Conservation (phyloP, 2,888 invertebrate genomes). For the Phymatocera aterrima region DNA sequence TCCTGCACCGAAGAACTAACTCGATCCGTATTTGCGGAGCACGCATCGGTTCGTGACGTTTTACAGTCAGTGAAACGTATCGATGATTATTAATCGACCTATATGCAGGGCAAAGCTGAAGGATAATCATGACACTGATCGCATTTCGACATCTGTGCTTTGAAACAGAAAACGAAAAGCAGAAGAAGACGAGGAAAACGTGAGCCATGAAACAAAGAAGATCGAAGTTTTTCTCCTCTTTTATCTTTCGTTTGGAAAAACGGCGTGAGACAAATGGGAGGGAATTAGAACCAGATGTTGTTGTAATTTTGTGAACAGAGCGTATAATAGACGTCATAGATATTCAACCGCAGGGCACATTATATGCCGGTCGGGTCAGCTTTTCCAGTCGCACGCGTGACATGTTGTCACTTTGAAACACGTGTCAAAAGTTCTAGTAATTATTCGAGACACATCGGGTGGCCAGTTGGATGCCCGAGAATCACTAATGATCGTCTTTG, state of each 20-base stretch:
- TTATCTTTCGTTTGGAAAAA: neutral
- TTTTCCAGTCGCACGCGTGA: conserved; percentile 10
- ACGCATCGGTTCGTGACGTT: too few species aligned
- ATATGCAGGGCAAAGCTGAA: too few species aligned
- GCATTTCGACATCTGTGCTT: too few species aligned
- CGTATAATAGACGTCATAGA: conserved; percentile 20
- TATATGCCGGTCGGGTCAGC: conserved; percentile 55
- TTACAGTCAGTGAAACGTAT: too few species aligned
- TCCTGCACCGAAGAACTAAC: too few species aligned
- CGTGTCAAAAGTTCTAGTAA: neutral
- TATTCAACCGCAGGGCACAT: conserved; percentile 47
- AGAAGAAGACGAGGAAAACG: too few species aligned
- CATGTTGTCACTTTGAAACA: conserved; percentile 14
- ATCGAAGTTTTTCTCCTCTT: neutral
- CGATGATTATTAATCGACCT: too few species aligned
- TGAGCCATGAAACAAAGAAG: neutral
- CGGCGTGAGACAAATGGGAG: neutral
- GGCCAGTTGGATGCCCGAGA: neutral
- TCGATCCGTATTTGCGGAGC: too few species aligned
- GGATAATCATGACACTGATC: too few species aligned
- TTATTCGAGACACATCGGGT: neutral
- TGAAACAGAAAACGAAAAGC: too few species aligned
- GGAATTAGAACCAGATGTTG: conserved; percentile 13
- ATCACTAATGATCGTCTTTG: conserved; percentile 50
- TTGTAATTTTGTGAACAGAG: conserved; percentile 22